Evolutionary conservation across 2,113 vertebrate species (phyloP), one percentile per base, ranked within the genome.

Genomic region (Microcebus murinus): DNA sequence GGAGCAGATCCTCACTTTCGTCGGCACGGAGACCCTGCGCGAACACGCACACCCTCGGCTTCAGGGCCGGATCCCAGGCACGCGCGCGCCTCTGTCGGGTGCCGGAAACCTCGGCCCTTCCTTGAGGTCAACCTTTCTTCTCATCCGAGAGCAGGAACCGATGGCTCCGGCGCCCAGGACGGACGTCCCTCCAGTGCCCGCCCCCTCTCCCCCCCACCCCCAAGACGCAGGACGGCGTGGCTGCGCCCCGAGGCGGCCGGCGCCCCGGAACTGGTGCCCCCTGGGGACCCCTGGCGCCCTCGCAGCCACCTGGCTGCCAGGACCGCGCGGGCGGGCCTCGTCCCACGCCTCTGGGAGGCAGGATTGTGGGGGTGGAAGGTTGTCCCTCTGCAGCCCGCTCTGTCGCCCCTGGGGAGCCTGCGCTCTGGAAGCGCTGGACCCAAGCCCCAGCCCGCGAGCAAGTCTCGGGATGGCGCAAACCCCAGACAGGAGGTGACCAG

Each of bases 331-430:
- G 34, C 61, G 6, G 88, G 77, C n/a, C 68, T 83, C 11, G 3
- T 39, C 31, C 55, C 68, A 34, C 1, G 36, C 67, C 20, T 20
- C 21, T 23, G 10, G 36, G 4, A 42, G 57, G 20, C 34, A 1
- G 34, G 29, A 63, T 27, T 29, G 4, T 9, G 2, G 3, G 50
- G 21, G 31, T 29, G 73, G 36, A 27, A 52, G 18, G 27, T 2
- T 2, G 83, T 21, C 73, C 48, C 95, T 96, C 95, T 95, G 95
- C 74, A 85, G 97, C 97, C 96, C 73, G 8, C 95, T 96, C 95
- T 95, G 95, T 68, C 91, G 96, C 97, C 96, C 94, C 97, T 96
- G 96, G 94, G 73, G 85, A 95, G 31, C 45, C 27, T 63, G 76
- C 21, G 27, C 67, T 42, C 67, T 59, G 68, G 67, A 67, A 65